phyloP scores from a whole-genome alignment of 2,888 invertebrate species.

The Tethea ocularis region DNA sequence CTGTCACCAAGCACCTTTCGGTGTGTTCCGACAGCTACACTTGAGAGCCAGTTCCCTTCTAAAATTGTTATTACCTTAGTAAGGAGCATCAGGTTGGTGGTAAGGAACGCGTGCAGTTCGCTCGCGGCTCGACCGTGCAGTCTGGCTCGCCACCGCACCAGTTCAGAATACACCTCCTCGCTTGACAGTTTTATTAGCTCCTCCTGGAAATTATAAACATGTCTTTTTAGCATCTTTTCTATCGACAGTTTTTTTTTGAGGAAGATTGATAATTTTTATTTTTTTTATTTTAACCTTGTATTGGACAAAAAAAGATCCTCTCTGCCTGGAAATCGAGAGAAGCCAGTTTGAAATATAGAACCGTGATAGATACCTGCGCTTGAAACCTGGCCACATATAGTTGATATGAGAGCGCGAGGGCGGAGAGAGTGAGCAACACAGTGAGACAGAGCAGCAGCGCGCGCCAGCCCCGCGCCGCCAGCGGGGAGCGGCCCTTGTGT shows the following conservation, averaged over 20 bases:
- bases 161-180: slow-evolving; percentile 86
- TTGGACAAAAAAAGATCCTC: too few relatives aligned
- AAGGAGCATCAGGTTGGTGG: slow-evolving; percentile 91
- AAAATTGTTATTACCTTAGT: slow-evolving; percentile 82
- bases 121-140: slow-evolving; percentile 88
- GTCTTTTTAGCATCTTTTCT: neutral
- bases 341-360: too few relatives aligned
- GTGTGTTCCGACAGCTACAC: too few relatives aligned
- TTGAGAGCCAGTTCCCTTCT: too few relatives aligned
- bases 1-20: too few relatives aligned
- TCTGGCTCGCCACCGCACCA: slow-evolving; percentile 87
- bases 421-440: slow-evolving; percentile 51
- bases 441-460: slow-evolving; percentile 38
- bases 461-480: slow-evolving; percentile 15
- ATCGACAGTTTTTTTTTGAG: too few relatives aligned
- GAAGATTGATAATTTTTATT: too few relatives aligned
- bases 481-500: too few relatives aligned
- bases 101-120: slow-evolving; percentile 89
- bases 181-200: slow-evolving; percentile 69
- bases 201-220: slow-evolving; percentile 40
- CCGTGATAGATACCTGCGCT: slow-evolving; percentile 54
- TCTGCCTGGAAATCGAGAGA: too few relatives aligned
- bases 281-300: too few relatives aligned
- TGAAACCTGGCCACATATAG: slow-evolving; percentile 39
- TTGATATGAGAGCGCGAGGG: slow-evolving; percentile 49